Evolutionary conservation across 2,113 vertebrate species (phyloP), one percentile per base, ranked within the genome.

Genomic region (Oplegnathus fasciatus): DNA sequence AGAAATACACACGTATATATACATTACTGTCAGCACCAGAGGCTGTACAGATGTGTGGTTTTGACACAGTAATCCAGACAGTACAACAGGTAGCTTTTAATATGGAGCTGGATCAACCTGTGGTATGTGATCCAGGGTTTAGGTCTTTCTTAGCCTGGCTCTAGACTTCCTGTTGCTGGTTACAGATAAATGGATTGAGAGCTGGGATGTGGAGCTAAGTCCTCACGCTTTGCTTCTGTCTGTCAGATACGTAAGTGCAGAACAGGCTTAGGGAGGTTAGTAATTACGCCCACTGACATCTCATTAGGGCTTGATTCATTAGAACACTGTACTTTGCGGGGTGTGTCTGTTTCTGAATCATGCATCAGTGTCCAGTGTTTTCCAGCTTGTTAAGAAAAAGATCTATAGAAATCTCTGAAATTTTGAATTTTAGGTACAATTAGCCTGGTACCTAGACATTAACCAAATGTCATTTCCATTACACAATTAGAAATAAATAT

Each of bases 261-360:
- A 52, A 28, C 65, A 26, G 79, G 78, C 57, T 79, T 28, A 82
- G 55, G 61, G 30, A 77, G 26, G 68, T 72, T 82, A 52, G 55
- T 78, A 60, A 73, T 81, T 70, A 79, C 60, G 7, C 65, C 67
- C 48, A 9, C 72, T 74, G 68, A 80, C 44, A 74, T 78, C 58
- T 78, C 52, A 78, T 89, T 81, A 58, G 7, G 57, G 40, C 18
- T 37, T 57, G 40, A 83, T 83, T 80, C 44, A 86, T 79, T 77
- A 72, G n/a, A 78, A 73, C 24, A 44, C 30, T 65, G 71, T 28
- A 65, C 62, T 70, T 50, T 62, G 28, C 40, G 8, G 52, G 72
- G 22, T 24, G 66, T 58, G 77, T 74, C 75, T 71, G 60, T 67
- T n/a, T 52, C 68, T 50, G 32, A 55, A 26, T 82, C 68, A 65